Conservation (phyloP, 2,888 invertebrate genomes). For the Hypercompe scribonia region DNA sequence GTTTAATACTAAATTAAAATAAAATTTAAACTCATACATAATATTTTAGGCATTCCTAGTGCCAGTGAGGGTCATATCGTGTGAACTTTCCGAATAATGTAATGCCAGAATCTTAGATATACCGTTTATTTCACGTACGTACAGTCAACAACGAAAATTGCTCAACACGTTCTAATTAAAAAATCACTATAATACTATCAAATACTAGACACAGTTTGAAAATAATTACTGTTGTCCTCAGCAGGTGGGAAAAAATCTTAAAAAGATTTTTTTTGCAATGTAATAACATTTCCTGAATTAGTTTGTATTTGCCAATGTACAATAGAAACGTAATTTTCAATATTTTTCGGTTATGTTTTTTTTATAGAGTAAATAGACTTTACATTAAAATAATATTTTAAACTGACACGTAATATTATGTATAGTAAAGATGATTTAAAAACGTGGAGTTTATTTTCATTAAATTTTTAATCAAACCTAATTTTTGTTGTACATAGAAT, state of each 20-base stretch:
- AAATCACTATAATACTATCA: constrained; percentile 23
- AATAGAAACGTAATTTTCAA: not conserved
- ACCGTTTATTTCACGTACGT: constrained; percentile 13
- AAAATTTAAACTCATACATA: not conserved
- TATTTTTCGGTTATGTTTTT: not conserved
- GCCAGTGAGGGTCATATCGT: constrained; percentile 6
- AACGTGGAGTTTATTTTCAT: constrained; percentile 17
- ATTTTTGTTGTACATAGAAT: constrained; percentile 40
- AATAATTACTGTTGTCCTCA: not conserved
- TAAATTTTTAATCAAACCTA: constrained; percentile 30
- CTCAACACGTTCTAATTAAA: constrained; percentile 26
- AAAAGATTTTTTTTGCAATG: not conserved
- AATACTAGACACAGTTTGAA: not conserved
- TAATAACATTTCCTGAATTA: not conserved
- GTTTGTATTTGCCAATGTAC: not conserved
- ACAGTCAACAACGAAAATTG: constrained; percentile 11
- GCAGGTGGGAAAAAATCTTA: not conserved
- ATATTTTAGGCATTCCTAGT: not conserved
- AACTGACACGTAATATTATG: not conserved
- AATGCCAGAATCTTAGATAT: not conserved
- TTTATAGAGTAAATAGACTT: not conserved
- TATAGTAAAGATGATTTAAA: not conserved
- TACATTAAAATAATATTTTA: not conserved
- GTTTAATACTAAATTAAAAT: not conserved
- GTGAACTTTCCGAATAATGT: constrained; percentile 2